Percentiles rank a stretch among this genome's conserved stretches.
Evolutionary conservation across 2,888 invertebrate genomes (phyloP).

Genomic region (Drosophila nigricruria): DNA sequence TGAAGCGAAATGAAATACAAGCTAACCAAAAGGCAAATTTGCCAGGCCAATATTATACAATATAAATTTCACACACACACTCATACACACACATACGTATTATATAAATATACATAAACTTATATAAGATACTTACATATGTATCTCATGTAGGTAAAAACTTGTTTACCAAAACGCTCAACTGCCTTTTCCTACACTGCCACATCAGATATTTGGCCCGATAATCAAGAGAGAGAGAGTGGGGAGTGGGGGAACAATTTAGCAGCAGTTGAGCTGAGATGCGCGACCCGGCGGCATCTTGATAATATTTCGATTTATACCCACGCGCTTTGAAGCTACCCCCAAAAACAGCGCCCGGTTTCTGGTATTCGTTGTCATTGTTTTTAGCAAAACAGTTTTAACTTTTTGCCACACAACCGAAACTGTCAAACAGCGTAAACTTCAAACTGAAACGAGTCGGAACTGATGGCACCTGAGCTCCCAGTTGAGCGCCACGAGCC

Average conservation of each 20-base stretch:
- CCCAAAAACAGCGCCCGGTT: background rate
- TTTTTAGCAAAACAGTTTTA: conserved; percentile 50
- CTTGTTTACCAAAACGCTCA: conserved; percentile 68
- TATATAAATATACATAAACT: conserved; percentile 13
- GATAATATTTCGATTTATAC: conserved; percentile 81
- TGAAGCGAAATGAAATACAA: conserved; percentile 52
- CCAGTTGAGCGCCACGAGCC: conserved; percentile 12
- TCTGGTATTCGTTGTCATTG: conserved; percentile 43
- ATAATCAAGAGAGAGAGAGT: background rate
- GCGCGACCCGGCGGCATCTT: conserved; percentile 74
- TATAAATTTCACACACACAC: conserved; percentile 65
- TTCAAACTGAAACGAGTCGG: conserved; percentile 80
- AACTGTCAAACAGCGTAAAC: conserved; percentile 77
- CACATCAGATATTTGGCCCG: background rate
- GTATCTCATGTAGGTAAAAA: conserved; percentile 42
- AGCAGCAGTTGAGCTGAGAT: conserved; percentile 34
- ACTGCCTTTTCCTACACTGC: conserved; percentile 16
- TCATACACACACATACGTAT: conserved; percentile 31
- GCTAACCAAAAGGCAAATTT: conserved; percentile 48
- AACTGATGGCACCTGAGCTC: conserved; percentile 77
- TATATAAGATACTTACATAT: conserved; percentile 28
- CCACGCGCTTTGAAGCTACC: conserved; percentile 2
- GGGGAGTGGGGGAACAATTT: conserved; percentile 29
- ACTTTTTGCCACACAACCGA: conserved; percentile 60
- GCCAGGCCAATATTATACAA: conserved; percentile 48